Percentiles rank a stretch among this genome's conserved stretches.
These are phyloP conservation scores for Galerucella pusilla DNA, from an alignment of 2,888 invertebrate genomes.

Conservation along the genomic window DNA sequence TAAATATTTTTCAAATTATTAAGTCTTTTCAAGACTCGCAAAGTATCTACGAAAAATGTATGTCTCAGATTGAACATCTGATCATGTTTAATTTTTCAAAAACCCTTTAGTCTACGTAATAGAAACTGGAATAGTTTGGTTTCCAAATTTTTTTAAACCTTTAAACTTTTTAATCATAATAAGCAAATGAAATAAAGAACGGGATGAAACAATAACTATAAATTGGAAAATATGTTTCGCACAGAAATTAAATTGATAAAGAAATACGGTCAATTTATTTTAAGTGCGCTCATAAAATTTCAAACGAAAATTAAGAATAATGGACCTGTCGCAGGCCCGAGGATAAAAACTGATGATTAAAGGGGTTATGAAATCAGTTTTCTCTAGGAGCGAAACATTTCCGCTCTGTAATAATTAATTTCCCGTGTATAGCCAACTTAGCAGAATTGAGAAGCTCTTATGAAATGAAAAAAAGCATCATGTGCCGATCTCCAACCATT, in stretches of 20 bases:
- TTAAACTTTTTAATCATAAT: too few species aligned
- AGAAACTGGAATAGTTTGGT: too few species aligned
- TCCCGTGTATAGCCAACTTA: conserved; percentile 21
- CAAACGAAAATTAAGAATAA: conserved; percentile 16
- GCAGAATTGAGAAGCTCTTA: conserved; percentile 34
- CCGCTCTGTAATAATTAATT: conserved; percentile 32
- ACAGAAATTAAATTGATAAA: background rate
- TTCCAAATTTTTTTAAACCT: too few species aligned
- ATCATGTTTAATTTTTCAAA: too few species aligned
- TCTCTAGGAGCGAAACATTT: conserved; percentile 27
- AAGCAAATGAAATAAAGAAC: background rate
- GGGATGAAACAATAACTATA: background rate
- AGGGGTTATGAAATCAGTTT: conserved; percentile 25
- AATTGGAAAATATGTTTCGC: background rate
- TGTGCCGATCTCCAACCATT: conserved; percentile 40
- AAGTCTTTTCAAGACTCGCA: too few species aligned
- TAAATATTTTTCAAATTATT: too few species aligned
- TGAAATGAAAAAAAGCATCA: conserved; percentile 42
- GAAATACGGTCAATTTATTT: background rate
- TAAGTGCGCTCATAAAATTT: conserved; percentile 3
- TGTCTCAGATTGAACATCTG: too few species aligned
- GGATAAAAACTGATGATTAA: conserved; percentile 18
- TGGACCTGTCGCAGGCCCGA: conserved; percentile 9
- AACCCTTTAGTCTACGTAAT: too few species aligned
- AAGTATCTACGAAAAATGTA: too few species aligned